Conservation (phyloP, 2,888 invertebrate genomes). For the Helicoverpa assulta region DNA sequence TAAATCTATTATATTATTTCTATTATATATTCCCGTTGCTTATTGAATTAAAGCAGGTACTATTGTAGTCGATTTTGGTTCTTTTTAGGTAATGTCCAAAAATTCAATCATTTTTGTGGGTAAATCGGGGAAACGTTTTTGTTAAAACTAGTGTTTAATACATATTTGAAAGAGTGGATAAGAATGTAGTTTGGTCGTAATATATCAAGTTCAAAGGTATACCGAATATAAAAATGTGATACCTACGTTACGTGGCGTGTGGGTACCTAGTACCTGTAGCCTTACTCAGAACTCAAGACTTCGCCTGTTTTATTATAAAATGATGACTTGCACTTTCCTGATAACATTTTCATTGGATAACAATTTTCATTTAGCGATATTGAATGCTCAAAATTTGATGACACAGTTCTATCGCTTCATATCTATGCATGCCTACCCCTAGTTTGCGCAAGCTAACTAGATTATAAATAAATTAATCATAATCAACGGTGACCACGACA, state of each 20-base stretch:
- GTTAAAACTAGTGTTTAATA: no score
- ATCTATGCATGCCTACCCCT: neutral
- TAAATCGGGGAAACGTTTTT: no score
- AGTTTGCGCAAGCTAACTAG: neutral
- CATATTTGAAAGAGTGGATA: no score
- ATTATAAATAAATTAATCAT: constrained; percentile 11
- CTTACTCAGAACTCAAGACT: neutral
- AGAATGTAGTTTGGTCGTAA: neutral
- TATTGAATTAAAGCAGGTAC: no score
- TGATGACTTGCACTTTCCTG: neutral
- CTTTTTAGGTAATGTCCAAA: no score
- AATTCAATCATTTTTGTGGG: no score
- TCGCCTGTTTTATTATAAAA: neutral
- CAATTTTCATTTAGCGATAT: neutral
- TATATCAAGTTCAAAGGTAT: neutral
- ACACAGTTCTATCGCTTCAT: neutral
- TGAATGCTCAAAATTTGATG: neutral
- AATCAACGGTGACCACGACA: constrained; percentile 11
- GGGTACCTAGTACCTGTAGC: no score
- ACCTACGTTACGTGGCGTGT: neutral
- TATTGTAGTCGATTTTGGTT: no score
- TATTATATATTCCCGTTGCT: no score
- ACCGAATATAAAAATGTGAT: neutral
- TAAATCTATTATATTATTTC: no score
- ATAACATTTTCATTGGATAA: neutral